Evolutionary conservation across 2,888 invertebrate species (phyloP), one percentile per base, ranked within the genome.

Genomic region (Hydraecia micacea): DNA sequence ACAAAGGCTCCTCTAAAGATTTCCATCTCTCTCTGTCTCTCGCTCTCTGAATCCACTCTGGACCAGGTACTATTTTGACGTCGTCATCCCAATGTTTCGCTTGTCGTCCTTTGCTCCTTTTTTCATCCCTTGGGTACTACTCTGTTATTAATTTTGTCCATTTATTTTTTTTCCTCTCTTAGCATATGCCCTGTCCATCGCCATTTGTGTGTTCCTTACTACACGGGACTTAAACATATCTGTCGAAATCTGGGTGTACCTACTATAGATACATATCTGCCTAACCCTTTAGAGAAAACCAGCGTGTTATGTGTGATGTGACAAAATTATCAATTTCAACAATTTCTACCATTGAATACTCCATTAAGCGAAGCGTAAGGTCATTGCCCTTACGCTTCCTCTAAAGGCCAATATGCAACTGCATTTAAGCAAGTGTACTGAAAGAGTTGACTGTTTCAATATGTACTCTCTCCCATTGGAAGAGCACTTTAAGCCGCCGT

Each of bases 401-500:
- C 52, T 60, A 79, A 74, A 77, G 49, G 28, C 52, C 71, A 79
- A 69, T 77, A 67, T 71, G 58, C 66, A 66, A 70, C 60, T 75
- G 70, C 68, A 71, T 52, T 67, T 76, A 76, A 80, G 70, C 66
- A 70, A 71, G 63, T 46, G 68, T 67, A 76, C 9, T 75, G 74
- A 84, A 80, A 81, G 69, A 79, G 80, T 83, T 79, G 82, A 75
- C 76, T 84, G 75, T 81, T 85, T 77, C 81, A 87, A 85, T 88
- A 87, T 88, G 79, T 81, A 73, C 81, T 85, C 80, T 79, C 80
- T 76, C 72, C 36, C 71, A 80, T 55, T 75, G 73, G 75, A 72
- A 84, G 87, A 85, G 86, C 87, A 84, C 85, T 87, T 73, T 87
- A 88, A 88, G 86, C 89, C 76, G 52, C 69, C 79, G 81, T 81